Base-by-base conservation (phyloP, 2,888 invertebrate species). In the Torymus aiolomorphi region DNA sequence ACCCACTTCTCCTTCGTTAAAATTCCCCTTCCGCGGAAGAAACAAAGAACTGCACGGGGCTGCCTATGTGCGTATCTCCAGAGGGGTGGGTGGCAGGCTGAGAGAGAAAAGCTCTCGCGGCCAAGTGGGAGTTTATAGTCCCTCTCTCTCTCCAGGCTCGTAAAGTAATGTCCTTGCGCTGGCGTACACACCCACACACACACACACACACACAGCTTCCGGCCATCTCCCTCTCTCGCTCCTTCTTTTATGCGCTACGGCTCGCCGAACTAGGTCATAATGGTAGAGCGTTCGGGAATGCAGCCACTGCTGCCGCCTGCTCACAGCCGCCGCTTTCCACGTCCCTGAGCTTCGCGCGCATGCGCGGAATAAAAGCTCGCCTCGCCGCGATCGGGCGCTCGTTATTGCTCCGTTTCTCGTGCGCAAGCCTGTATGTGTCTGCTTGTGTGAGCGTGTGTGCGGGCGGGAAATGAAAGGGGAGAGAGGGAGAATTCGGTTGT, bases 241-340 rank as follows among this genome's bases (percentile, higher is more conserved):
- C 31, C 49, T 18, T n/a, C 63, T 24, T 24, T 24, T 24, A 24
- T 24, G 24, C 24, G 59, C 76, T 71, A 71, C 51, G 75, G 71
- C 74, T 71, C 65, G 80, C 82, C 82, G 65, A 73, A 82, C 78
- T 84, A 62, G 84, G 82, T 84, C 83, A 84, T 81, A 82, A 83
- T 78, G 82, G 84, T 78, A 82, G 63, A 51, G 10, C 65, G 18
- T 24, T 24, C 24, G 24, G 24, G 24, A 24, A 24, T 24, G 24
- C 24, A 24, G 24, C 24, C 24, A 24, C 24, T 3, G 3, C 56
- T 24, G 52, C 11, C 31, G 18, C 31, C 18, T 62, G 59, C 49
- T 5, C 24, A 10, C 20, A 24, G 10, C 10, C 3, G 11, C 54
- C 54, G 52, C 20, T 31, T 24, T 16, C 13, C 70, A 56, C 62